These are phyloP conservation scores for Wiebesia pumilae DNA, from an alignment of 1,140 invertebrate genomes.

Conservation along the genomic window DNA sequence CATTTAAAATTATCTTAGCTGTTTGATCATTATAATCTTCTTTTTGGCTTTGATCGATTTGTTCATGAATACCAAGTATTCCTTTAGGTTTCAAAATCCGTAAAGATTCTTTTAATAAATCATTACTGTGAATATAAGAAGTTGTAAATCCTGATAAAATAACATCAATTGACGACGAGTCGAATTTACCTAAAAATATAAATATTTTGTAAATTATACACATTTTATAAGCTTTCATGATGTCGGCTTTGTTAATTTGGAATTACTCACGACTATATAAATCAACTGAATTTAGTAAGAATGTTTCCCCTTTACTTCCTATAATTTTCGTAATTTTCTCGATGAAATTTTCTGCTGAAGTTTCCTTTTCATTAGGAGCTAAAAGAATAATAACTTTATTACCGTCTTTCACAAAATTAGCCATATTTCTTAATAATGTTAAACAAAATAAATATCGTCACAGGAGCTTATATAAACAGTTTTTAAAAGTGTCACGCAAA, in stretches of 20 bases:
- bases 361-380: constrained; percentile 31
- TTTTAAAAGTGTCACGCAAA: neutral
- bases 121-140: constrained; percentile 71
- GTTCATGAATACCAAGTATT: constrained; percentile 61
- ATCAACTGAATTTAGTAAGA: constrained; percentile 26
- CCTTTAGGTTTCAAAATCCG: constrained; percentile 79
- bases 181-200: constrained; percentile 72
- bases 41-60: constrained; percentile 47
- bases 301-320: constrained; percentile 41
- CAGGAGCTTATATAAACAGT: neutral
- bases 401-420: constrained; percentile 46
- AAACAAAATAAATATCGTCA: neutral
- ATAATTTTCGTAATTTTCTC: constrained; percentile 50
- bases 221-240: neutral
- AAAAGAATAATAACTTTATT: constrained; percentile 54
- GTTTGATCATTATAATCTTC: constrained; percentile 68
- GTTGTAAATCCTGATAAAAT: constrained; percentile 77
- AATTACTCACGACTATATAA: constrained; percentile 48
- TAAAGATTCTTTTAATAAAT: constrained; percentile 76
- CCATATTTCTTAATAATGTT: constrained; percentile 27
- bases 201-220: constrained; percentile 25
- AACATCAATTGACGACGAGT: constrained; percentile 77
- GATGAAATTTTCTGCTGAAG: constrained; percentile 45
- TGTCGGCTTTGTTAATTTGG: neutral
- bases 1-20: constrained; percentile 78